Conservation (phyloP, 2,113 vertebrate genomes). For the Jacana jacana region DNA sequence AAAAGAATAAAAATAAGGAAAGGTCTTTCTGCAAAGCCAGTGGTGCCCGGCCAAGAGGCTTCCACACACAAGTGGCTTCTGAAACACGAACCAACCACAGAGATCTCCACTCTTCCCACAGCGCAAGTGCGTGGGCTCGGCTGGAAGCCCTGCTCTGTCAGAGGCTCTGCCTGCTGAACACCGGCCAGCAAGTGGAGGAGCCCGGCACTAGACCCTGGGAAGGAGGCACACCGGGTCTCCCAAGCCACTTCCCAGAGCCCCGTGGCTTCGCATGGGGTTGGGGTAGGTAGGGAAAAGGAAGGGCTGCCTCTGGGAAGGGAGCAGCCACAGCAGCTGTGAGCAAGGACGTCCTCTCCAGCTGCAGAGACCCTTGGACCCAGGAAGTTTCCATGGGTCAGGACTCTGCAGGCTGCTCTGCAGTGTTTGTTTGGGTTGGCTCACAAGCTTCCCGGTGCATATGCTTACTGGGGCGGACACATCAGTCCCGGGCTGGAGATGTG, state of each 20-base stretch:
- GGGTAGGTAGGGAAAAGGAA: constrained; percentile 20
- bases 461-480: background rate
- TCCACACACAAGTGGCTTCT: constrained; percentile 58
- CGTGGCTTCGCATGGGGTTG: background rate
- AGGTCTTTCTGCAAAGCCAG: background rate
- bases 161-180: constrained; percentile 26
- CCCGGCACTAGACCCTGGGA: background rate
- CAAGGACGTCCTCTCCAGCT: background rate
- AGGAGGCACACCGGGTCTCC: background rate
- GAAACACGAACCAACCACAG: constrained; percentile 58
- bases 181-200: background rate
- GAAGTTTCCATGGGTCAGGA: constrained; percentile 53
- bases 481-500: constrained; percentile 25
- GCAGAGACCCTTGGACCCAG: constrained; percentile 33
- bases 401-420: constrained; percentile 3
- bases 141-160: constrained; percentile 14
- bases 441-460: background rate
- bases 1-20: background rate
- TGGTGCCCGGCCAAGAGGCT: constrained; percentile 34
- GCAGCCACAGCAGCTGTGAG: background rate
- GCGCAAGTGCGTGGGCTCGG: constrained; percentile 6
- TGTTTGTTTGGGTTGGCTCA: constrained; percentile 54
- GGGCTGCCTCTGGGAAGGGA: constrained; percentile 24
- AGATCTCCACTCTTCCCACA: constrained; percentile 47
- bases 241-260: constrained; percentile 11